Conservation (phyloP, 2,113 vertebrate species). For the Erythrolamprus reginae region DNA sequence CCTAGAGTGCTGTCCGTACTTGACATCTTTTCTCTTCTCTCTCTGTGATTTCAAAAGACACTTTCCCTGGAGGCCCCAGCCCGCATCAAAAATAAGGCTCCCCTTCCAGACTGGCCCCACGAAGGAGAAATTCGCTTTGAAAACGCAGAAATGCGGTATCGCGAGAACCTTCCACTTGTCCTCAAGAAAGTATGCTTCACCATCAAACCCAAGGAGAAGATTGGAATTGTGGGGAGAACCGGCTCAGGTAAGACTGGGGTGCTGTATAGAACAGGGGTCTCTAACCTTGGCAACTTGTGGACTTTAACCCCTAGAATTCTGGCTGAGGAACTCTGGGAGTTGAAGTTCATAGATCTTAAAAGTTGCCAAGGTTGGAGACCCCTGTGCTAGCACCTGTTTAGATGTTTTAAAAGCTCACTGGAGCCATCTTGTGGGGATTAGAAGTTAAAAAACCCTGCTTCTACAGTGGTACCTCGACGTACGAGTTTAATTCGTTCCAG, state of each 20-base stretch:
- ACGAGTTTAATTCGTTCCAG: no score
- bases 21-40: background rate
- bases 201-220: conserved; percentile 87
- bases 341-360: no score
- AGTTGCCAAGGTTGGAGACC: no score
- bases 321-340: no score
- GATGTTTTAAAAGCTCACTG: background rate
- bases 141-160: conserved; percentile 86
- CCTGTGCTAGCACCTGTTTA: background rate
- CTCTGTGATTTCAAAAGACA: conserved; percentile 68
- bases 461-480: no score
- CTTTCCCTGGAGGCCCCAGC: conserved; percentile 89
- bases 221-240: conserved; percentile 89
- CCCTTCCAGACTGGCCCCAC: conserved; percentile 84
- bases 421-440: background rate
- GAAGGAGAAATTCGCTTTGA: conserved; percentile 86
- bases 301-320: no score
- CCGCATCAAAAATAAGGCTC: conserved; percentile 82
- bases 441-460: background rate
- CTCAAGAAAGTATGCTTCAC: conserved; percentile 89
- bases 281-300: no score
- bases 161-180: conserved; percentile 87
- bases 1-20: background rate
- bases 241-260: conserved; percentile 77
- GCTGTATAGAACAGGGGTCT: background rate